Percentiles rank a stretch among this genome's conserved stretches.
Evolutionary conservation across 2,888 invertebrate species (phyloP).

Genomic region (Euspilapteryx auroguttella): DNA sequence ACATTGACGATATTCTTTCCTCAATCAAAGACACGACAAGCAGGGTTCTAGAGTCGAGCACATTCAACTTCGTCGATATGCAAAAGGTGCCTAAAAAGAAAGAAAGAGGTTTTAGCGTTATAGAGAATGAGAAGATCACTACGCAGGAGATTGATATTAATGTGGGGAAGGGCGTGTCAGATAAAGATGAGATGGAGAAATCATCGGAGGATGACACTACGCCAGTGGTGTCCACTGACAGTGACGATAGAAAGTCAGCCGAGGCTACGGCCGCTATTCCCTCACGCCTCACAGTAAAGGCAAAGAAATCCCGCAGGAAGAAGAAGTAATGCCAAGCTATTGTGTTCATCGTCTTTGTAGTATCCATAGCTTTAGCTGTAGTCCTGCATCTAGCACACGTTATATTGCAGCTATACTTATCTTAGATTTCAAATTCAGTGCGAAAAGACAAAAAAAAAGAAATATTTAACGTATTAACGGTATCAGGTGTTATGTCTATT

Average conservation of each 20-base stretch:
- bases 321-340: conserved; percentile 59
- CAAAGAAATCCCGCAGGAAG: conserved; percentile 64
- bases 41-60: conserved; percentile 31
- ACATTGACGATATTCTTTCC: conserved; percentile 43
- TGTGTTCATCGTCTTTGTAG: too few species aligned
- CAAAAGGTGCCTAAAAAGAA: conserved; percentile 36
- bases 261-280: conserved; percentile 32
- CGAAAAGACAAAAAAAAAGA: too few species aligned
- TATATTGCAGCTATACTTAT: too few species aligned
- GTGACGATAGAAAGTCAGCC: conserved; percentile 41
- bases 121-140: conserved; percentile 40
- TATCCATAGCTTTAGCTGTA: too few species aligned
- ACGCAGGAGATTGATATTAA: conserved; percentile 38
- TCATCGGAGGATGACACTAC: conserved; percentile 61
- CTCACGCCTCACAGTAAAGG: conserved; percentile 42
- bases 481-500: too few species aligned
- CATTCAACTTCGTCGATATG: conserved; percentile 43
- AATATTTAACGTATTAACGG: too few species aligned
- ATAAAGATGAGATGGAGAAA: conserved; percentile 43
- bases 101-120: conserved; percentile 40
- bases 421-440: too few species aligned
- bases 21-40: conserved; percentile 37
- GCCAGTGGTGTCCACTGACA: conserved; percentile 54
- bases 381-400: too few species aligned
- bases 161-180: conserved; percentile 22